Evolutionary conservation across 2,888 invertebrate genomes (phyloP).

Genomic region (Galeruca laticollis): DNA sequence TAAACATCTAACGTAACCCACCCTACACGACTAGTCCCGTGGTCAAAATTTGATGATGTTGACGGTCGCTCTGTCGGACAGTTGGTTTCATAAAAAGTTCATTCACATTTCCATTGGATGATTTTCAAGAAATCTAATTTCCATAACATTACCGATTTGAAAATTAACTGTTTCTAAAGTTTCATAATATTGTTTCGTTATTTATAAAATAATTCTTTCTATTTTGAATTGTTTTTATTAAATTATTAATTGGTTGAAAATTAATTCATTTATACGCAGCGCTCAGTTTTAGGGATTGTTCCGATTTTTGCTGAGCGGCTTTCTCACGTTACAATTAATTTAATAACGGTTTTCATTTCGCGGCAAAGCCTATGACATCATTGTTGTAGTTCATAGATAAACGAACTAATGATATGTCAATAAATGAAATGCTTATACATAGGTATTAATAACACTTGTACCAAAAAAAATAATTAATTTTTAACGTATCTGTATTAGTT

Average conservation of each 20-base stretch:
- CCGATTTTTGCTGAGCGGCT: background rate
- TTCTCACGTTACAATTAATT: background rate
- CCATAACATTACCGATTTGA: constrained; percentile 4
- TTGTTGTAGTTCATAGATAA: background rate
- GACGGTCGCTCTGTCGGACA: constrained; percentile 63
- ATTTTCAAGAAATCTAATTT: constrained; percentile 43
- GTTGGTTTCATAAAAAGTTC: constrained; percentile 61
- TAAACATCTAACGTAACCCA: constrained; percentile 47
- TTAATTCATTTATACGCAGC: constrained; percentile 29
- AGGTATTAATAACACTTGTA: no score
- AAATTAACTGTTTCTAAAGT: constrained; percentile 11
- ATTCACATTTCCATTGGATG: constrained; percentile 57
- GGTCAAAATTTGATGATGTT: constrained; percentile 64
- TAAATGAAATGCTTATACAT: no score
- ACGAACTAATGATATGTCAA: no score
- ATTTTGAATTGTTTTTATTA: constrained; percentile 6
- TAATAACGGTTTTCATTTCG: background rate
- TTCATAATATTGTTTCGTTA: background rate
- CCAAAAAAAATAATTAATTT: no score
- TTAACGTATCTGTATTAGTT: no score
- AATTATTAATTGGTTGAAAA: constrained; percentile 26
- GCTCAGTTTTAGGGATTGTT: constrained; percentile 10
- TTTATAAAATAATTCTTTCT: background rate
- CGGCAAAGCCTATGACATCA: background rate
- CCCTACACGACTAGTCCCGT: constrained; percentile 54